Evolutionary conservation across 2,113 vertebrate genomes (phyloP).

Genomic region (Phocoena phocoena): DNA sequence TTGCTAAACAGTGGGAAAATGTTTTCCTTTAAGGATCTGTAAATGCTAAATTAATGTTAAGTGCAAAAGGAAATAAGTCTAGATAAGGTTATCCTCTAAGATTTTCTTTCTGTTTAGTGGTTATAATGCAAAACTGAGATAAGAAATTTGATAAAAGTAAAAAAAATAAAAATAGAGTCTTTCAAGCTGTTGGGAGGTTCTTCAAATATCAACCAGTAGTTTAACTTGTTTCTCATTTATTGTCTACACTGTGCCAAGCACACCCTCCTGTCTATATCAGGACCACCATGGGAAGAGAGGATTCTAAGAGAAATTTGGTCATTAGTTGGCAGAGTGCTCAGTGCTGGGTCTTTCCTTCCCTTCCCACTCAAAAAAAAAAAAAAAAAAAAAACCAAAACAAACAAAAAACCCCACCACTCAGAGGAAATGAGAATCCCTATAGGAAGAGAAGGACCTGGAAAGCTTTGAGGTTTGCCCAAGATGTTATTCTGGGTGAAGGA

Average conservation of each 20-base stretch:
- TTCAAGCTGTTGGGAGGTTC: not conserved
- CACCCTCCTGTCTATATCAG: not conserved
- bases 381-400: not conserved
- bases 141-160: not conserved
- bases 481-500: not conserved
- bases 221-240: constrained; percentile 6
- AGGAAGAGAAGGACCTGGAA: not conserved
- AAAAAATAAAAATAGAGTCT: not conserved
- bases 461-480: not conserved
- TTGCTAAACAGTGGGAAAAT: not conserved
- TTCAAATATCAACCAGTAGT: not conserved
- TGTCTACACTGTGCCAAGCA: not conserved
- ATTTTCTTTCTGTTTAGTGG: not conserved
- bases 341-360: not conserved
- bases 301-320: not conserved
- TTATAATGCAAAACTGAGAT: not conserved
- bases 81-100: not conserved
- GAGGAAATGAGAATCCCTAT: not conserved
- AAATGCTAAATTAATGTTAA: not conserved
- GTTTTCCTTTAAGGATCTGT: not conserved
- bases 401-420: not conserved
- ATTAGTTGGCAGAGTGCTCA: not conserved
- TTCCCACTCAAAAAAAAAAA: not conserved
- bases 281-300: not conserved
- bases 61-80: not conserved